Evolutionary conservation across 1,140 invertebrate species (phyloP), one percentile per base, ranked within the genome.

Genomic region (Cydia amplana): DNA sequence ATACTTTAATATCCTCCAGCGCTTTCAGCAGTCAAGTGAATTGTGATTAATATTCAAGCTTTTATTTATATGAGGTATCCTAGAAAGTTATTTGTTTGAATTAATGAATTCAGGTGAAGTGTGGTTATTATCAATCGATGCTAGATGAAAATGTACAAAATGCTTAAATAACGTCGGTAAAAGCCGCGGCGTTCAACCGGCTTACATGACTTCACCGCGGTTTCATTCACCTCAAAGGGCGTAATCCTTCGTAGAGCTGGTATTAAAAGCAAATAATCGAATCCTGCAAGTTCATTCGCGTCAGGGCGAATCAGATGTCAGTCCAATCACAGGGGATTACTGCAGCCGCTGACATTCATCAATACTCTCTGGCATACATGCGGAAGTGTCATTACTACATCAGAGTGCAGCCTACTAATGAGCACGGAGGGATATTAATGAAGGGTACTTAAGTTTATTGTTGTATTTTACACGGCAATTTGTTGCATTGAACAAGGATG

Each of bases 211-310:
- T 64, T 36, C 18, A 23, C 28, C 32, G 28, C 32, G 65, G 65
- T 70, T 70, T 70, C 65, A 65, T 65, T 40, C 36, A 40, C 65
- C 65, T 40, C 32, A 70, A 43, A 70, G 65, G 65, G 28, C 28
- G 16, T 70, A 70, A 70, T 70, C 65, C 65, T 36, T 36, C n/a
- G 28, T 14, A n/a, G 65, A 32, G 32, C 28, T 40, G 65, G 32
- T 70, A 70, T 43, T 70, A 70, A 70, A 70, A 70, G 65, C 65
- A 36, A 70, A 70, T 18, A 70, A 70, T 70, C 32, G 65, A 70
- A 70, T 40, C 65, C n/a, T 36, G n/a, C 16, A n/a, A 60, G 55
- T 60, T 70, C 36, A 36, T 18, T 70, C 32, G n/a, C 28, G 65
- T 70, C 32, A 40, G 65, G 28, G 20, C 55, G 20, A 70, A 36